Evolutionary conservation across 2,888 invertebrate genomes (phyloP), one percentile per base, ranked within the genome.

Genomic region (Acleris cristana): DNA sequence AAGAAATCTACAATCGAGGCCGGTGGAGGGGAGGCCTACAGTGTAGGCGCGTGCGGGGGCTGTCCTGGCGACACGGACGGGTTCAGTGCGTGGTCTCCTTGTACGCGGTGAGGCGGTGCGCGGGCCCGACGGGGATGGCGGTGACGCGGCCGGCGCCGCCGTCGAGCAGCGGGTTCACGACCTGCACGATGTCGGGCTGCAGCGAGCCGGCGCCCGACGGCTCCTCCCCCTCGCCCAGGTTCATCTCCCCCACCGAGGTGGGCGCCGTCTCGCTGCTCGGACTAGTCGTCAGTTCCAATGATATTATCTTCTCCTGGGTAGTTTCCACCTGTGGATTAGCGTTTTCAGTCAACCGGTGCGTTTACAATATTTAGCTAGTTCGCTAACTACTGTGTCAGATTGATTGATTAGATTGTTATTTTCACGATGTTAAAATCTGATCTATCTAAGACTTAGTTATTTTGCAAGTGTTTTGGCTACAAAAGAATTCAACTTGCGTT

Each of bases 231-330:
- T 94, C 80, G 84, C 87, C 83, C 74, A 88, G 72, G 78, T 86
- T 85, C 71, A 88, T 75, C 70, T 79, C 76, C 71, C 87, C 86
- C 70, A 93, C 72, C 72, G 90, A 79, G 66, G 89, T 76, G 49
- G 93, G 89, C 67, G 94, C 93, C 26, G 94, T 94, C 76, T 94
- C 94, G 69, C 94, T 94, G 77, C 94, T 84, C 74, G 95, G 92
- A 89, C 94, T 92, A 84, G 94, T 95, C 71, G 96, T 96, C 83
- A 98, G 90, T 90, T 98, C 97, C 88, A 98, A 90, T 67, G 97
- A 97, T 89, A 98, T 97, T 78, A 98, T 97, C 93, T 97, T 97
- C 91, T 97, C 97, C 90, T 96, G 96, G 72, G 97, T 96, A 71
- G 97, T 97, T 94, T 98, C 97, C 87, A 97, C 97, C 97, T 96